Evolutionary conservation across 2,113 vertebrate genomes (phyloP).

Genomic region (Microtus pennsylvanicus): DNA sequence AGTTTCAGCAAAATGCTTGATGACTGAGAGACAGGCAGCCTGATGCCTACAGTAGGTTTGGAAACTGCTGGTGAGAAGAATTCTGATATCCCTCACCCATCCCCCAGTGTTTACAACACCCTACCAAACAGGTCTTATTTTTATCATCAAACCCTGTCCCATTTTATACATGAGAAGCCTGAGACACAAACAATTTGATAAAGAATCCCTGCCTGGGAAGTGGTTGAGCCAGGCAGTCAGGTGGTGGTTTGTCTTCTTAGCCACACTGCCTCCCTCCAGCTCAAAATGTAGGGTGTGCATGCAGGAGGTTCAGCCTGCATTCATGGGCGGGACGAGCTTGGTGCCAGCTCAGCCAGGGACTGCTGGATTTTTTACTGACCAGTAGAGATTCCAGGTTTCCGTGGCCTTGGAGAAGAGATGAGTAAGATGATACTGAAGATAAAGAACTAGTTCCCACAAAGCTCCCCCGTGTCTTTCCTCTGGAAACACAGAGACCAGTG

Average conservation of each 20-base stretch:
- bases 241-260: not conserved
- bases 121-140: not conserved
- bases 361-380: not conserved
- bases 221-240: not conserved
- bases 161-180: conserved; percentile 20
- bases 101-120: not conserved
- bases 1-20: not conserved
- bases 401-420: not conserved
- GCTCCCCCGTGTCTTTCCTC: not conserved
- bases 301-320: not conserved
- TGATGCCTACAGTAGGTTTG: not conserved
- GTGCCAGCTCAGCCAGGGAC: not conserved
- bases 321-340: not conserved
- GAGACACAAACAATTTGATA: not conserved
- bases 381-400: not conserved
- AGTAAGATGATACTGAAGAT: not conserved
- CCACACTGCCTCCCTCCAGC: not conserved
- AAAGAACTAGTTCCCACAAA: not conserved
- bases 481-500: not conserved
- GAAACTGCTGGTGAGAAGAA: not conserved
- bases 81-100: not conserved
- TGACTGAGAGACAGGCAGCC: not conserved
- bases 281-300: not conserved
- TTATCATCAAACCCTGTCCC: not conserved
- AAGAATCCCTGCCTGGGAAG: not conserved